Base-by-base conservation (phyloP, 2,888 invertebrate genomes). In the Phlogophora meticulosa region DNA sequence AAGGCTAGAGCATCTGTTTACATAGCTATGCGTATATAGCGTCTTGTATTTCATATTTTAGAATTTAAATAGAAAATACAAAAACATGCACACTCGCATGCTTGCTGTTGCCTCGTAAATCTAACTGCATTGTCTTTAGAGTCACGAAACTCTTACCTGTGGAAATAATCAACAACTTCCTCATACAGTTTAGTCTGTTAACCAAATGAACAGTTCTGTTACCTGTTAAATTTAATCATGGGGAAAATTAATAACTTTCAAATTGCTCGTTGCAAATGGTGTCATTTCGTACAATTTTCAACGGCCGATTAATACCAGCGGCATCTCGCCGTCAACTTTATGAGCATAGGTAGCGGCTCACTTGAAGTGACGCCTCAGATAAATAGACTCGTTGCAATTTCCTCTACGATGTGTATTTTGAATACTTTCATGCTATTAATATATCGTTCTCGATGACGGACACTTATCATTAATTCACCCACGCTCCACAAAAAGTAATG, bases 281-380 rank as follows among this genome's bases (percentile, higher is more conserved):
- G 72, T 82, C 69, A 80, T 86, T 86, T 83, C 60, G 72, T 78
- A 59, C 78, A 76, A 85, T 86, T 84, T 76, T 74, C 78, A 59
- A 68, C 78, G 78, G 76, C 32, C 17, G 66, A 71, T 78, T 59
- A 74, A 71, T 77, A 68, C 32, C n/a, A 28, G 36, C 49, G 60
- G 62, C 51, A 79, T 77, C 74, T 76, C 49, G 69, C 60, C 70
- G 76, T 83, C 70, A 78, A 68, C 71, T 72, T 73, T 76, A 78
- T 79, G 74, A 73, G 73, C 71, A 68, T 80, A 67, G 61, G 62
- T 32, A 64, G 64, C 59, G 34, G 34, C 48, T 67, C 56, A 67
- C 73, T 55, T 57, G 56, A 57, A 51, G 32, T 42, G 40, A 63
- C 64, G 61, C 69, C 72, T 70, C 53, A 72, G 72, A 77, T 81